Evolutionary conservation across 2,888 invertebrate genomes (phyloP), one percentile per base, ranked within the genome.

Genomic region (Aphodius sticticus): DNA sequence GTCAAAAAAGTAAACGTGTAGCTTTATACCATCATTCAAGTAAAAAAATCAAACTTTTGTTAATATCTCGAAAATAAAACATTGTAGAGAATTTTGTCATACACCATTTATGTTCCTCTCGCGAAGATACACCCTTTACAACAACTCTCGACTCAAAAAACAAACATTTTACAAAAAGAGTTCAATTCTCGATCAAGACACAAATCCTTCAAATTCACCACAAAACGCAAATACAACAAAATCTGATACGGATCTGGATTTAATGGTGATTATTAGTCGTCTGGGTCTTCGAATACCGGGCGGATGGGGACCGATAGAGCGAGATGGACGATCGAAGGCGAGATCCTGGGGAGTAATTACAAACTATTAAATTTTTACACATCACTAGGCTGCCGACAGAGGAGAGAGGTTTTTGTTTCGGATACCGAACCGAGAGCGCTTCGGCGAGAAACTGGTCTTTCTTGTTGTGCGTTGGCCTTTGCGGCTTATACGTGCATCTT

Each of bases 301-400:
- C 77, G 76, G 69, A 81, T 79, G 79, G 38, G 79, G 16, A 26
- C 79, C 78, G 81, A 78, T 79, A 71, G 80, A 82, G 79, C 76
- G 79, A 76, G 79, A 82, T 78, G 77, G 53, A 12, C 53, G 53
- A 5, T 53, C 53, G 9, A 53, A 53, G 53, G 70, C 78, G 82
- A 77, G 79, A 81, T 82, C 79, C 82, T 83, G 84, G 80, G 82
- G 84, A 84, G 84, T 84, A 85, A 85, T 85, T 85, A 85, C 84
- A 83, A 83, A 84, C 84, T 84, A 85, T 85, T 85, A 85, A 85
- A 85, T 83, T 84, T 85, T 85, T 85, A 85, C 85, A 85, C 84
- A 82, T 84, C 81, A 78, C 80, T 78, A 79, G 78, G 70, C 70
- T 69, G 76, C 69, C 78, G 79, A 70, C 74, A 35, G 72, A 16